phyloP scores from a whole-genome alignment of 1,140 invertebrate genomes.

The Scaptomyza pallida region DNA sequence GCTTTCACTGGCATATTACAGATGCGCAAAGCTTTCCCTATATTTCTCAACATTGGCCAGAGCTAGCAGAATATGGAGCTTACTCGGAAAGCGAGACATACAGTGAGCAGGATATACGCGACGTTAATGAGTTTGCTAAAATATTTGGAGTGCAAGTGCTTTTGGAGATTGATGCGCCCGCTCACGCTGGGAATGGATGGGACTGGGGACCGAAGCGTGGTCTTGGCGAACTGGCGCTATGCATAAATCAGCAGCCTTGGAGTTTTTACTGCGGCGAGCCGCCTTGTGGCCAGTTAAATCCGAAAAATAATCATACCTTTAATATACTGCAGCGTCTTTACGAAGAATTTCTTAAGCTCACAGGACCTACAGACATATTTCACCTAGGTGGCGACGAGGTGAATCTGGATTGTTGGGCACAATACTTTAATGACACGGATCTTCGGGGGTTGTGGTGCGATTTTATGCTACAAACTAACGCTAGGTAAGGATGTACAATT shows the following conservation, averaged over 20 bases:
- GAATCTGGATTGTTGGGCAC: slow-evolving; percentile 90
- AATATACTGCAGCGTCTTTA: slow-evolving; percentile 88
- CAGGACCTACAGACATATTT: slow-evolving; percentile 88
- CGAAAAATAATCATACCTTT: slow-evolving; percentile 90
- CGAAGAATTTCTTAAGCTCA: slow-evolving; percentile 88
- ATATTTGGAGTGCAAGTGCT: slow-evolving; percentile 88
- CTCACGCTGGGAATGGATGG: slow-evolving; percentile 92
- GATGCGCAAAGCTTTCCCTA: slow-evolving; percentile 94
- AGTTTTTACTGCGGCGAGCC: slow-evolving; percentile 91
- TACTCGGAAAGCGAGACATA: slow-evolving; percentile 90
- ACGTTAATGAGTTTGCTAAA: slow-evolving; percentile 88
- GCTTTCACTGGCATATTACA: slow-evolving; percentile 94
- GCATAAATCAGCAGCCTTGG: slow-evolving; percentile 91
- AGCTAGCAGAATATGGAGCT: slow-evolving; percentile 90
- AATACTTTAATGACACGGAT: slow-evolving; percentile 90
- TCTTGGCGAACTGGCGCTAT: slow-evolving; percentile 89
- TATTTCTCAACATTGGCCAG: slow-evolving; percentile 88
- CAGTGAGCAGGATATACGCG: slow-evolving; percentile 87
- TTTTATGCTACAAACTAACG: slow-evolving; percentile 88
- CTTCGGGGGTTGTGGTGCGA: slow-evolving; percentile 91
- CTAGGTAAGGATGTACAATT: slow-evolving; percentile 61
- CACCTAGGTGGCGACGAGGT: slow-evolving; percentile 95
- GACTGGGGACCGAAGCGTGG: slow-evolving; percentile 89
- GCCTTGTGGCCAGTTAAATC: slow-evolving; percentile 93
- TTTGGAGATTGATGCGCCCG: slow-evolving; percentile 91